These are phyloP conservation scores for Polylopha cassiicola DNA, from an alignment of 2,888 invertebrate genomes.

Conservation along the genomic window DNA sequence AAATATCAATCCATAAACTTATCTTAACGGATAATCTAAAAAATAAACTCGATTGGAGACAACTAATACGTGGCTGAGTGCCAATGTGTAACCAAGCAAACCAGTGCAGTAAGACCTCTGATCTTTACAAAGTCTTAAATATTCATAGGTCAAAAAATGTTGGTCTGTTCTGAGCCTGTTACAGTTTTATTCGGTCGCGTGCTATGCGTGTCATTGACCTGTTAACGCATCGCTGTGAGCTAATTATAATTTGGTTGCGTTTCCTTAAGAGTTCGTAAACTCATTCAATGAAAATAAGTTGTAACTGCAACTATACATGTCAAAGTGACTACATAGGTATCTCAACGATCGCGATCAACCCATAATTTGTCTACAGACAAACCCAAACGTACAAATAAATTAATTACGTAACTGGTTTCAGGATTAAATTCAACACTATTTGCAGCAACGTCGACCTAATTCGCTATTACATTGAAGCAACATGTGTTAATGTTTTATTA, in stretches of 20 bases:
- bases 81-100: conserved; percentile 43
- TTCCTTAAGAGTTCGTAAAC: conserved; percentile 44
- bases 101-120: conserved; percentile 35
- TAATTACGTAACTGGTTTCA: conserved; percentile 1
- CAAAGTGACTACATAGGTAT: too few species aligned
- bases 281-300: conserved; percentile 7
- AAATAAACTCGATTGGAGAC: conserved; percentile 25
- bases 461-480: conserved; percentile 1
- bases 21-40: conserved; percentile 8
- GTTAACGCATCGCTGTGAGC: conserved; percentile 63
- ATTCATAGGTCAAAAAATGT: conserved; percentile 33
- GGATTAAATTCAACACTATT: conserved; percentile 9
- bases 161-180: conserved; percentile 35
- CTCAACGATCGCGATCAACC: too few species aligned
- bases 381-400: too few species aligned
- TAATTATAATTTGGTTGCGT: conserved; percentile 63
- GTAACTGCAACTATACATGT: conserved; percentile 4
- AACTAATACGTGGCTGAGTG: conserved; percentile 41
- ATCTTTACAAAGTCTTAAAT: conserved; percentile 14
- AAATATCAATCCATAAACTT: not conserved
- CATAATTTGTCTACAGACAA: too few species aligned
- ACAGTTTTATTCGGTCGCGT: conserved; percentile 48
- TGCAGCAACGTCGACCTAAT: conserved; percentile 14
- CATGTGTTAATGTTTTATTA: conserved; percentile 14
- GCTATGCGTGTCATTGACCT: conserved; percentile 66